Evolutionary conservation across 2,797 vertebrate genomes (phyloP), one percentile per base, ranked within the genome.

Genomic region (Falco berigora): DNA sequence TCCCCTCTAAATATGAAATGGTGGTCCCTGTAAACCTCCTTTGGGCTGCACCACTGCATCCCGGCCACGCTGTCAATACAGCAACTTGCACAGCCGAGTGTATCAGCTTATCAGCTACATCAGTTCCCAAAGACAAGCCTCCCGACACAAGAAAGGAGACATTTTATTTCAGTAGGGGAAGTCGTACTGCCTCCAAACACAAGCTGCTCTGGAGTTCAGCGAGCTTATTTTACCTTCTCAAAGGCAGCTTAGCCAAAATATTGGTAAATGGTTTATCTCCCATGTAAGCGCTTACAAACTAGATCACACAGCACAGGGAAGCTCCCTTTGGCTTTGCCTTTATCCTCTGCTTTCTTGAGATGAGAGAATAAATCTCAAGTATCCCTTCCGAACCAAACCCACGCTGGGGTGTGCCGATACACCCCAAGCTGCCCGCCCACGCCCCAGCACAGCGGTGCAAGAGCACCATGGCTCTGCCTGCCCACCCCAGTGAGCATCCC

Each of bases 1-100:
- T 22, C 0, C 11, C 42, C n/a, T 15, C 28, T 17, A 36, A 61
- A 50, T 8, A 58, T 0, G 4, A 56, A 46, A 24, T 0, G 30
- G 17, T 10, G 38, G 20, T 82, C 44, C 63, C 36, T 19, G 14
- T 28, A 34, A 46, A 50, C 27, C 69, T 64, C 21, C 69, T 78
- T 12, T 5, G 34, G 58, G 71, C 71, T 63, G 42, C 17, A 20
- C 13, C 24, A 6, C 44, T 14, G 8, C 83, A 46, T 10, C 47
- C 66, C 19, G 53, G 36, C 81, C 36, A 3, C 9, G 47, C 40
- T 14, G 16, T 2, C 34, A 47, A 23, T 9, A 25, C 50, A 14
- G 30, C 1, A 27, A 68, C 4, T 49, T 6, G 15, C 49, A 15
- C 3, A 22, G 71, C 40, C 8, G 5, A 47, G n/a, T 0, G 9